A percentile compares a stretch with the other conserved stretches of the same genome.
Evolutionary conservation across 2,113 vertebrate species (phyloP).

Genomic region (Todiramphus saurophagus): DNA sequence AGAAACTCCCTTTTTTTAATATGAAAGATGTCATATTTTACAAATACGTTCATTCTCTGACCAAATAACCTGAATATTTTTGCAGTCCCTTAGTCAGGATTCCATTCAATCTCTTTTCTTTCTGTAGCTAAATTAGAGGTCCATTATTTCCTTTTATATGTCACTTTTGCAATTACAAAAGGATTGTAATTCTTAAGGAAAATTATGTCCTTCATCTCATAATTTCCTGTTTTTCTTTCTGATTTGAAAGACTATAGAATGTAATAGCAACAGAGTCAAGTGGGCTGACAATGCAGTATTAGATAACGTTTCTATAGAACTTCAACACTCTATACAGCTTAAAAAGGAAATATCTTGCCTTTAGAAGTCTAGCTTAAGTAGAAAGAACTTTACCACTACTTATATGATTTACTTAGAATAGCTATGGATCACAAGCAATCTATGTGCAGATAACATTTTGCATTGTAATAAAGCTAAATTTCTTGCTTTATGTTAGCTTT

Average conservation of each 20-base stretch:
- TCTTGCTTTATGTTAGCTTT: background rate
- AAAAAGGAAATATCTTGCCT: background rate
- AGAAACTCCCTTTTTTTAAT: fast-evolving
- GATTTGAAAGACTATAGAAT: background rate
- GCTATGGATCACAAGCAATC: background rate
- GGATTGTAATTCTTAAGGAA: background rate
- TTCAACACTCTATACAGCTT: background rate
- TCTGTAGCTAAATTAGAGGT: background rate
- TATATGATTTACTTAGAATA: background rate
- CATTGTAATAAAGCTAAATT: background rate
- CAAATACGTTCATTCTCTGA: background rate
- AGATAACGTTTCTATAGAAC: background rate
- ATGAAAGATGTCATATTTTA: background rate
- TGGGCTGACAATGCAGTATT: background rate
- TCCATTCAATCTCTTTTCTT: background rate
- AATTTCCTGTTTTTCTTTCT: background rate
- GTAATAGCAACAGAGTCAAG: background rate
- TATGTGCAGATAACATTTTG: background rate
- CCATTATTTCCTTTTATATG: background rate
- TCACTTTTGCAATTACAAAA: background rate
- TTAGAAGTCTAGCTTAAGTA: background rate
- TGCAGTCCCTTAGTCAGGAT: background rate
- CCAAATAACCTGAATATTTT: background rate
- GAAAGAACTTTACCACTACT: background rate
- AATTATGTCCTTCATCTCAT: background rate